phyloP scores from a whole-genome alignment of 2,797 vertebrate genomes.

The Chelmon rostratus region DNA sequence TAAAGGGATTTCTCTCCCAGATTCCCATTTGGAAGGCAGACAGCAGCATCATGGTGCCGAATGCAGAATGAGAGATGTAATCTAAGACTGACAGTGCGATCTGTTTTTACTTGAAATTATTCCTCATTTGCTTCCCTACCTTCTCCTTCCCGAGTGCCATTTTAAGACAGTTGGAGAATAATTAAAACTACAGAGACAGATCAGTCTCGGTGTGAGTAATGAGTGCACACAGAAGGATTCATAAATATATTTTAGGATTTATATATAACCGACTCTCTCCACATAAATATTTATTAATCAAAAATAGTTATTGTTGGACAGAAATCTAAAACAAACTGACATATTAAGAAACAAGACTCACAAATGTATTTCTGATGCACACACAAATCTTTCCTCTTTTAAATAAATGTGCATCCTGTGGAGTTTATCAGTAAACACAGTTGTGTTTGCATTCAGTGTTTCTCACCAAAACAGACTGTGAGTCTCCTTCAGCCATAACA shows the following conservation, averaged over 20 bases:
- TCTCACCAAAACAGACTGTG: neutral
- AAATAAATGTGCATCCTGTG: no score
- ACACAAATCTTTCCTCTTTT: no score
- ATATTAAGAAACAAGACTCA: no score
- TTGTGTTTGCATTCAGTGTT: no score
- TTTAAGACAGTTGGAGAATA: neutral
- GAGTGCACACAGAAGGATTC: neutral
- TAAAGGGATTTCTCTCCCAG: slow-evolving; percentile 69
- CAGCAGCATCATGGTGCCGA: slow-evolving; percentile 50
- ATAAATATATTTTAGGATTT: no score
- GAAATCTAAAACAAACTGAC: no score
- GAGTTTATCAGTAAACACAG: no score
- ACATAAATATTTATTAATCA: no score
- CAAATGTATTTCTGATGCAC: no score
- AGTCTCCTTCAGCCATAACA: neutral
- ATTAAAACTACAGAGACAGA: neutral
- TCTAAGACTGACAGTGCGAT: neutral
- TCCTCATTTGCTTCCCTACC: neutral
- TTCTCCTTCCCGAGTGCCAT: neutral
- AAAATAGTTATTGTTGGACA: no score
- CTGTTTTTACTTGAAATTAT: neutral
- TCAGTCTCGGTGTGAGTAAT: neutral
- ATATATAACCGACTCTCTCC: no score
- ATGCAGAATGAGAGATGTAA: slow-evolving; percentile 55
- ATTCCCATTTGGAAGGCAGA: slow-evolving; percentile 66